phyloP scores from a whole-genome alignment of 2,113 vertebrate species.

The Tupaia chinensis region DNA sequence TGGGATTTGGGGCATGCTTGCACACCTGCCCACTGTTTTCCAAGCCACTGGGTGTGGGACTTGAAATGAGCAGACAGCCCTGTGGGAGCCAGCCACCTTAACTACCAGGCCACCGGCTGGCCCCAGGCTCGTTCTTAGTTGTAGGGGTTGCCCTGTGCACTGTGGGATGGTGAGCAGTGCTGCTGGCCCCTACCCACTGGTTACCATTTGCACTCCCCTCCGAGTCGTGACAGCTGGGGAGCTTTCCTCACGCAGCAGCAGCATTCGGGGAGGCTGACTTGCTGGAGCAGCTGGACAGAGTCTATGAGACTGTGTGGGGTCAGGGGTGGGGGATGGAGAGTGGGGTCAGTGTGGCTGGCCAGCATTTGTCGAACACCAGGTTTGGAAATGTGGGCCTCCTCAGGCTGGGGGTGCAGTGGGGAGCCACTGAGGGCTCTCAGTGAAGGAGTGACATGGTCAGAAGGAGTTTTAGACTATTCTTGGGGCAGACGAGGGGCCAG shows the following conservation, averaged over 20 bases:
- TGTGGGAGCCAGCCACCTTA: no score
- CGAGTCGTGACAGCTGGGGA: no score
- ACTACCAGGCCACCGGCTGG: no score
- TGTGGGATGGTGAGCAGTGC: background rate
- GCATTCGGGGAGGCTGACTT: background rate
- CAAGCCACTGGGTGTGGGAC: no score
- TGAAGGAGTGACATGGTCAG: background rate
- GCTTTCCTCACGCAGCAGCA: no score
- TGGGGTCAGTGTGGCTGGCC: background rate
- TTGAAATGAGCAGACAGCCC: no score
- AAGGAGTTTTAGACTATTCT: no score
- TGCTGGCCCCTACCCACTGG: background rate
- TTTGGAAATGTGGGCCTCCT: background rate
- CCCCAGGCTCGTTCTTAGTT: no score
- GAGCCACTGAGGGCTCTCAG: background rate
- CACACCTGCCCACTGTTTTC: no score
- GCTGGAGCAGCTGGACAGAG: background rate
- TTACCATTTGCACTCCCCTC: background rate
- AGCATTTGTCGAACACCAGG: background rate
- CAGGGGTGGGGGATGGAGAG: background rate
- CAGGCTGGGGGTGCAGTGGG: background rate
- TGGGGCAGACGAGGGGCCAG: background rate
- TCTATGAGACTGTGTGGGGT: no score
- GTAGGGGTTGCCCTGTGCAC: rapidly evolving
- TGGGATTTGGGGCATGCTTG: no score